Percentiles rank a stretch among this genome's conserved stretches.
Conservation (phyloP, 2,113 vertebrate species). For the Struthio camelus region DNA sequence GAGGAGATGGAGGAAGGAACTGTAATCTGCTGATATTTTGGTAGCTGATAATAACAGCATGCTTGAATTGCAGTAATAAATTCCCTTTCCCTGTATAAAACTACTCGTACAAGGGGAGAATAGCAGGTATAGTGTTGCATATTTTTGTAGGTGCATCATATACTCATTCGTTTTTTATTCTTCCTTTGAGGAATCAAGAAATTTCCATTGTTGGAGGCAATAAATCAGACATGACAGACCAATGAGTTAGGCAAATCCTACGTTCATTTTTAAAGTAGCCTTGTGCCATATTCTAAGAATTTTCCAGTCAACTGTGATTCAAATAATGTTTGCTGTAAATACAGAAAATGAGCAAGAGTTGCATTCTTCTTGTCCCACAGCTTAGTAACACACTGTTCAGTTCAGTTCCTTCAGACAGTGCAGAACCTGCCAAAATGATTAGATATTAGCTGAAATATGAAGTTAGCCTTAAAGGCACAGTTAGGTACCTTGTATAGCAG, state of each 20-base stretch:
- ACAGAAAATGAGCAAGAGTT: background rate
- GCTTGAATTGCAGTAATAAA: background rate
- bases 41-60: background rate
- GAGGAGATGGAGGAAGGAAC: background rate
- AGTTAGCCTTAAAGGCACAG: background rate
- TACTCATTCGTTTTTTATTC: background rate
- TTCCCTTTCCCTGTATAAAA: background rate
- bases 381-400: background rate
- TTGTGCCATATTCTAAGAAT: background rate
- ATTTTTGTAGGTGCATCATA: background rate
- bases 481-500: background rate
- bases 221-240: background rate
- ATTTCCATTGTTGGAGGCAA: background rate
- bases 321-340: background rate
- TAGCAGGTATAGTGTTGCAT: background rate
- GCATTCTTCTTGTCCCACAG: background rate
- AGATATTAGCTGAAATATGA: background rate
- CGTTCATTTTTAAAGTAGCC: background rate
- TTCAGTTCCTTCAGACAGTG: background rate
- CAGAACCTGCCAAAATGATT: background rate
- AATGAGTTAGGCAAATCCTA: background rate
- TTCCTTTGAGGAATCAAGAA: background rate
- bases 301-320: background rate
- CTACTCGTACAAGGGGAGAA: background rate
- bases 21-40: conserved; percentile 20